Percentiles rank a stretch among this genome's conserved stretches.
Conservation (phyloP, 2,797 vertebrate species). For the Hippocampus kuda region DNA sequence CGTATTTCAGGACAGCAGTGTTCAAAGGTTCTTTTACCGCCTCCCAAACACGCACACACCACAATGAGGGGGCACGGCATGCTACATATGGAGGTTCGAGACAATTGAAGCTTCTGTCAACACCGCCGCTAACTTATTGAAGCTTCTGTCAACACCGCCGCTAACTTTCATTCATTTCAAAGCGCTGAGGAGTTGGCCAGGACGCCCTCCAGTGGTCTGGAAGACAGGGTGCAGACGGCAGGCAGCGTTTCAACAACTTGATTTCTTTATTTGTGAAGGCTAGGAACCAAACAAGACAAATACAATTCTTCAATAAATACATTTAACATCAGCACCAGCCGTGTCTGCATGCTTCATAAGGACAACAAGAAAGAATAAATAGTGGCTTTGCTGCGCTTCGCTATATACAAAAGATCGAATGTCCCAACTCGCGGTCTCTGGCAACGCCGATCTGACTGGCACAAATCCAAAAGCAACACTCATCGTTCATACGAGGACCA, state of each 20-base stretch:
- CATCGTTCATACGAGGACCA: background rate
- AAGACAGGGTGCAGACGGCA: background rate
- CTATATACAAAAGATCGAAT: conserved; percentile 5
- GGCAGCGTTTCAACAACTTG: conserved; percentile 32
- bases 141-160: too few relatives aligned
- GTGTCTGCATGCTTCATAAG: background rate
- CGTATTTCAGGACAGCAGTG: too few relatives aligned
- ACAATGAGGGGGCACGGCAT: too few relatives aligned
- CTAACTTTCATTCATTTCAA: background rate
- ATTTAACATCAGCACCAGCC: conserved; percentile 57
- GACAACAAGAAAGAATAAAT: conserved; percentile 7
- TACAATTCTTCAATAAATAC: conserved; percentile 72
- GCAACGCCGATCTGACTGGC: background rate
- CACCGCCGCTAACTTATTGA: too few relatives aligned
- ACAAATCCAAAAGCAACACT: too few relatives aligned
- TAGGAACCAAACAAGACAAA: conserved; percentile 77
- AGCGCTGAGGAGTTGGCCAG: background rate
- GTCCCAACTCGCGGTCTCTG: background rate
- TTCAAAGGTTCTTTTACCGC: too few relatives aligned
- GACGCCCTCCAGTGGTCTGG: background rate
- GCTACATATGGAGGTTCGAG: too few relatives aligned
- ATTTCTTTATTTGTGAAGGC: conserved; percentile 65
- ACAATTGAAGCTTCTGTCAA: too few relatives aligned
- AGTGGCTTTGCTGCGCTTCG: background rate
- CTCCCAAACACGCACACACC: too few relatives aligned